Evolutionary conservation across 2,797 vertebrate genomes (phyloP), one percentile per base, ranked within the genome.

Genomic region (Hippopotamyrus pictus): DNA sequence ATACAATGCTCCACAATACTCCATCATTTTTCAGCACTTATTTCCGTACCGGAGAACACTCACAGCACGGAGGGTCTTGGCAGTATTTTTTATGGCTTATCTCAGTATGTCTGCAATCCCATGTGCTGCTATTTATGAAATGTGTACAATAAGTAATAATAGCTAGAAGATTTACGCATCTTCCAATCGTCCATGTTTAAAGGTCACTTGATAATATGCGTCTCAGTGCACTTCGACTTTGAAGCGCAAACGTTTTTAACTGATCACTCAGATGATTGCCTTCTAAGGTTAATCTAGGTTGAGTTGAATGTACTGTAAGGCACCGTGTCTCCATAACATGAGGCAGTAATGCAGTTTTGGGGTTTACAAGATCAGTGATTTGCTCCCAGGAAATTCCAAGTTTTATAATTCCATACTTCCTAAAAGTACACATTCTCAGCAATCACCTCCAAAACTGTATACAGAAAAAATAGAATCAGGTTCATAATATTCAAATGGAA

Each of bases 401-500:
- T 2, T 41, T 22, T 14, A 82, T 46, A 82, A 44, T 82, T 46
- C 76, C 76, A 79, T 79, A 46, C 33, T 41, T 79, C 33, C 17
- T 14, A 82, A 46, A 82, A 44, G 37, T 44, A 57, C 82, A 87
- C 44, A 41, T 79, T 82, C 65, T 54, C 46, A 48, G n/a, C 79
- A 48, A 37, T 90, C 44, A 29, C 86, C 87, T 88, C 53, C 19
- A 53, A 73, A 50, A 76, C 53, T 51, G 37, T 57, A 65, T 88
- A 57, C 54, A 89, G n/a, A 11, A 48, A 89, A 84, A 50, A 4
- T 51, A 86, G 33, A 88, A 9, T 93, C 88, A 92, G 91, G 92
- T 89, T 93, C 92, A 82, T 93, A 90, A 91, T 92, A 94, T 95
- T 87, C 41, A 93, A 94, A 94, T 95, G 97, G 97, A 98, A 98